A percentile compares a stretch with the other conserved stretches of the same genome.
Evolutionary conservation across 2,888 invertebrate genomes (phyloP).

Genomic region (Gonocerus acuteangulatus): DNA sequence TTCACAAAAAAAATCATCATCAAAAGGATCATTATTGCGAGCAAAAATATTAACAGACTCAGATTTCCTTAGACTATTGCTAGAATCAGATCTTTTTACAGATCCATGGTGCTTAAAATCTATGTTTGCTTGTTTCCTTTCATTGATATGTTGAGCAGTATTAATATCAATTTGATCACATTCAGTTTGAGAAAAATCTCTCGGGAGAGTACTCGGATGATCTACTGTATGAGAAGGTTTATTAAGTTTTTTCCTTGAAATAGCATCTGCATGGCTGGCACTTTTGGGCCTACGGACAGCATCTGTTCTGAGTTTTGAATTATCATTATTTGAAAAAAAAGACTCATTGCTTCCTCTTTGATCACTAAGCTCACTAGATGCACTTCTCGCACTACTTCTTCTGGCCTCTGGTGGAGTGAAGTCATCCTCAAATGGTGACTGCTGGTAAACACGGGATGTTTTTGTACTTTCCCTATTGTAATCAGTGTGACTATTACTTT

Average conservation of each 20-base stretch:
- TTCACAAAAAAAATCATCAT: constrained; percentile 68
- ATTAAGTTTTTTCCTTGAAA: constrained; percentile 16
- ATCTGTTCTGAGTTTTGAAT: constrained; percentile 12
- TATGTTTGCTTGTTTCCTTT: constrained; percentile 10
- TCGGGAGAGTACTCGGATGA: constrained; percentile 1
- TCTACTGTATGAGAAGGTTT: constrained; percentile 6
- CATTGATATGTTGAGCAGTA: constrained; percentile 24
- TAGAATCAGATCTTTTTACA: constrained; percentile 37
- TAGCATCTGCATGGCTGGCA: constrained; percentile 31
- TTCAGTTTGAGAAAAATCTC: constrained; percentile 9
- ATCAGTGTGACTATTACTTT: constrained; percentile 21
- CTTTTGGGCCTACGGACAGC: constrained; percentile 31
- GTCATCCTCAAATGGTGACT: constrained; percentile 62
- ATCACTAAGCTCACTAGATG: constrained; percentile 41
- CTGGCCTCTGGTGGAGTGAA: constrained; percentile 49
- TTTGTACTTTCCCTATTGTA: constrained; percentile 28
- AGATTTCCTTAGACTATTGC: constrained; percentile 55
- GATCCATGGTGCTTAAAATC: constrained; percentile 13
- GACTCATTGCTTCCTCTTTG: constrained; percentile 37
- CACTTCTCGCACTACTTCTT: constrained; percentile 40
- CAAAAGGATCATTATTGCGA: constrained; percentile 78
- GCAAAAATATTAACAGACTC: constrained; percentile 86
- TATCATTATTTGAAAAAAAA: constrained; percentile 32
- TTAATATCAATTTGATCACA: constrained; percentile 19
- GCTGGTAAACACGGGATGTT: constrained; percentile 39